Evolutionary conservation across 2,888 invertebrate genomes (phyloP).

Genomic region (Didymodactylos carnosus): DNA sequence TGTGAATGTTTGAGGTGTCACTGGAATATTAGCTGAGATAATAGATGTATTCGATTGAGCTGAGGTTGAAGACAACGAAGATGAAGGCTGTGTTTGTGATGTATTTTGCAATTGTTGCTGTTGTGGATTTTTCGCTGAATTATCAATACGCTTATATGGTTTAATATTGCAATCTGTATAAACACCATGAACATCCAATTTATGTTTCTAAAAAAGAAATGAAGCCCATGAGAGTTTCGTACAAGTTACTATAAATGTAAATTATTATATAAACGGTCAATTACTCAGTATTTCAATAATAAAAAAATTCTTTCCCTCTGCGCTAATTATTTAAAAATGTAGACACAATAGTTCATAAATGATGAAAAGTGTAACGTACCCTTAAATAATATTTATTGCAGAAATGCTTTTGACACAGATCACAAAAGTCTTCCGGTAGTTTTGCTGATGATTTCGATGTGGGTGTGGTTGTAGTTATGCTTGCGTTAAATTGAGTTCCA

Average conservation of each 20-base stretch:
- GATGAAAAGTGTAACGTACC: neutral
- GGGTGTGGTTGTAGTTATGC: neutral
- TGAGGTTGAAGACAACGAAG: neutral
- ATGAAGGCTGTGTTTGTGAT: too few species aligned
- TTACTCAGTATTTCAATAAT: too few species aligned
- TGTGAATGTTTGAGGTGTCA: neutral
- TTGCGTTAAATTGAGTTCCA: too few species aligned
- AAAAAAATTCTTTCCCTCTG: too few species aligned
- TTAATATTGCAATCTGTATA: neutral
- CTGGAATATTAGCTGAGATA: too few species aligned
- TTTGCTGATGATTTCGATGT: neutral
- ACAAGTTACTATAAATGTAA: too few species aligned
- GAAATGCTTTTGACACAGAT: neutral
- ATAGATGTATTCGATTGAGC: too few species aligned
- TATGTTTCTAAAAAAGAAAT: neutral
- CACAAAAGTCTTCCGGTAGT: neutral
- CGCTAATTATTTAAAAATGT: too few species aligned
- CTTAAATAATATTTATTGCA: conserved; percentile 1
- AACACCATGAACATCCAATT: neutral
- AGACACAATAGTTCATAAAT: neutral
- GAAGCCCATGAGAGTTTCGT: too few species aligned
- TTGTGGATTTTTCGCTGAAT: neutral
- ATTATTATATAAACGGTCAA: too few species aligned
- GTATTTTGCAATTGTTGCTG: too few species aligned
- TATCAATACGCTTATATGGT: neutral